phyloP scores from a whole-genome alignment of 2,888 invertebrate genomes.

The Theretra japonica region DNA sequence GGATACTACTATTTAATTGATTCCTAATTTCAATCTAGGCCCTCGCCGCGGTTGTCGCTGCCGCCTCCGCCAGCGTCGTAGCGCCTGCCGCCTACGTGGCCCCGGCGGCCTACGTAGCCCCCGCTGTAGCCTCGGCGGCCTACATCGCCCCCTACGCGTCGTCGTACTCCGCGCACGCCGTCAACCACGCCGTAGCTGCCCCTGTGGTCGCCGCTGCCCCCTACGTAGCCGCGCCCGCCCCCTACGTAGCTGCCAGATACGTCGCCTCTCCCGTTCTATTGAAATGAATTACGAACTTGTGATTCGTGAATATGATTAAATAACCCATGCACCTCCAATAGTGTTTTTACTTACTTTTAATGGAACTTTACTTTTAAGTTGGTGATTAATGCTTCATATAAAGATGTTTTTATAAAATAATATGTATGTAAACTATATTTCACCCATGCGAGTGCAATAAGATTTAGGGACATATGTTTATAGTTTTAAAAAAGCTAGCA shows the following conservation, averaged over 20 bases:
- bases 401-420: no score
- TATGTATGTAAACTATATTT: no score
- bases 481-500: no score
- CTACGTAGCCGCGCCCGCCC: conserved; percentile 19
- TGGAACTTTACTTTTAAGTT: no score
- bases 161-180: conserved; percentile 34
- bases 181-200: conserved; percentile 35
- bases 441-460: no score
- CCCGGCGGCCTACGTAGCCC: conserved; percentile 33
- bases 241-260: conserved; percentile 30
- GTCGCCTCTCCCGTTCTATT: conserved; percentile 31
- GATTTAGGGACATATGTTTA: no score
- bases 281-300: conserved; percentile 22
- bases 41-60: conserved; percentile 27
- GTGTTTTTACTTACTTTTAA: neutral
- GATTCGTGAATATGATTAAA: conserved; percentile 2
- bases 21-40: conserved; percentile 9
- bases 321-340: neutral
- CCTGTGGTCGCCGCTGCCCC: conserved; percentile 29
- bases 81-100: conserved; percentile 31
- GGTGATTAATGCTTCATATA: no score
- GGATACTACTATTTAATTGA: no score
- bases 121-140: conserved; percentile 32
- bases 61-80: conserved; percentile 28
- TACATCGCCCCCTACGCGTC: conserved; percentile 37